These are phyloP conservation scores for Calephelis nemesis DNA, from an alignment of 1,140 invertebrate genomes.

Conservation along the genomic window DNA sequence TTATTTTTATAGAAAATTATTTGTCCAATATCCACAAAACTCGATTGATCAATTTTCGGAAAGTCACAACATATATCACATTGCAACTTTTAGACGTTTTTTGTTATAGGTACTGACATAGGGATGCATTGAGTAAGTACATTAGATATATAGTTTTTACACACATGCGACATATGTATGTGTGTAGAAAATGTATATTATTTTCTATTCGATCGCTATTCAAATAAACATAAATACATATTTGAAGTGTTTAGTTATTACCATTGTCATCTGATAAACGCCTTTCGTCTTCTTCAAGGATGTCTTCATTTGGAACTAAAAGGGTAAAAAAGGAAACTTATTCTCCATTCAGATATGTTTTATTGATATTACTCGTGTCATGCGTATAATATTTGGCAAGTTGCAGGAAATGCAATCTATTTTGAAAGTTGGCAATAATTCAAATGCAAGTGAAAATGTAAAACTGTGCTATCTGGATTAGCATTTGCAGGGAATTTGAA, in stretches of 20 bases:
- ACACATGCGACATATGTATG: too few species aligned
- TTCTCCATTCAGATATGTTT: slow-evolving; percentile 21
- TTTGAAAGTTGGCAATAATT: slow-evolving; percentile 39
- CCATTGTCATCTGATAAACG: slow-evolving; percentile 72
- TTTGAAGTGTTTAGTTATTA: slow-evolving; percentile 30
- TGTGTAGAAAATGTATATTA: too few species aligned
- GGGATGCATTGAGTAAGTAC: too few species aligned
- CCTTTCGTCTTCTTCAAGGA: slow-evolving; percentile 76
- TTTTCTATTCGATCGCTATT: too few species aligned
- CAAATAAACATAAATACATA: too few species aligned
- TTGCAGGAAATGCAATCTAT: slow-evolving; percentile 32
- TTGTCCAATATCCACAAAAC: too few species aligned
- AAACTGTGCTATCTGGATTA: not conserved
- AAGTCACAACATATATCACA: too few species aligned
- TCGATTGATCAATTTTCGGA: too few species aligned
- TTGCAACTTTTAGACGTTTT: too few species aligned
- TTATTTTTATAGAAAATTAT: too few species aligned
- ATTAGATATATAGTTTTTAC: too few species aligned
- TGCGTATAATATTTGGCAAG: slow-evolving; percentile 35
- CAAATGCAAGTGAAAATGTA: slow-evolving; percentile 28
- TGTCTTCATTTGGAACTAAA: slow-evolving; percentile 77
- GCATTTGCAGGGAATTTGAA: slow-evolving; percentile 1
- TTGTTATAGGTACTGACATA: too few species aligned
- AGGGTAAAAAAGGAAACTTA: slow-evolving; percentile 34
- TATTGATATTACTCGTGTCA: slow-evolving; percentile 16